A percentile compares a stretch with the other conserved stretches of the same genome.
Conservation (phyloP, 2,888 invertebrate genomes). For the Muschampia plurimacula region DNA sequence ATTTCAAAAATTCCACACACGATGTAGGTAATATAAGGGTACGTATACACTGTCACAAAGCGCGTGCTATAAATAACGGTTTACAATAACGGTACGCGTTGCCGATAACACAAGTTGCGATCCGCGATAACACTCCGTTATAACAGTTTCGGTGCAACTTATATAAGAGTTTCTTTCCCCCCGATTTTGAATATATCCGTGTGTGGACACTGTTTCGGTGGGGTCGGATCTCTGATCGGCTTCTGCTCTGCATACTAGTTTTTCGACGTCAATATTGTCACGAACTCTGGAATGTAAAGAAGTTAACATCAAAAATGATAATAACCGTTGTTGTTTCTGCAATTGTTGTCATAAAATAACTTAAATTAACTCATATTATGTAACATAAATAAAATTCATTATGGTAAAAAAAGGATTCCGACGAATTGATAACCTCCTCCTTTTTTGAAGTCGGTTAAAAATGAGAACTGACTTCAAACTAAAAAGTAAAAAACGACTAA, state of each 20-base stretch:
- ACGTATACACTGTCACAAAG: conserved; percentile 73
- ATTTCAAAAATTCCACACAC: not conserved
- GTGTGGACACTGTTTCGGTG: conserved; percentile 58
- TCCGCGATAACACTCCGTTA: conserved; percentile 35
- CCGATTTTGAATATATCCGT: conserved; percentile 66
- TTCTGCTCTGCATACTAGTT: conserved; percentile 88
- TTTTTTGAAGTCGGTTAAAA: too few species aligned
- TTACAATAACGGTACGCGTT: conserved; percentile 37
- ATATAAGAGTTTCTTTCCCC: conserved; percentile 82
- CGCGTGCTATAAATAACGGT: conserved; percentile 48
- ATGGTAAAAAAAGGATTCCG: too few species aligned
- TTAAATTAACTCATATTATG: too few species aligned
- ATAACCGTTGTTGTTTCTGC: too few species aligned
- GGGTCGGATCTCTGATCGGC: conserved; percentile 72
- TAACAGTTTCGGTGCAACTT: conserved; percentile 49
- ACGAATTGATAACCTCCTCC: too few species aligned
- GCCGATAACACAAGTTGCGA: conserved; percentile 38
- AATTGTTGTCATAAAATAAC: too few species aligned
- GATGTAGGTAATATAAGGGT: conserved; percentile 5
- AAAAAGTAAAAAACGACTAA: too few species aligned
- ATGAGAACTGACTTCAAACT: too few species aligned
- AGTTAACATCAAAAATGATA: not conserved
- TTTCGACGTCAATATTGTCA: conserved; percentile 93
- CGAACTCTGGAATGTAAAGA: conserved; percentile 88
- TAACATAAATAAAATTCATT: too few species aligned